Base-by-base conservation (phyloP, 2,113 vertebrate species). In the Globicephala melas region DNA sequence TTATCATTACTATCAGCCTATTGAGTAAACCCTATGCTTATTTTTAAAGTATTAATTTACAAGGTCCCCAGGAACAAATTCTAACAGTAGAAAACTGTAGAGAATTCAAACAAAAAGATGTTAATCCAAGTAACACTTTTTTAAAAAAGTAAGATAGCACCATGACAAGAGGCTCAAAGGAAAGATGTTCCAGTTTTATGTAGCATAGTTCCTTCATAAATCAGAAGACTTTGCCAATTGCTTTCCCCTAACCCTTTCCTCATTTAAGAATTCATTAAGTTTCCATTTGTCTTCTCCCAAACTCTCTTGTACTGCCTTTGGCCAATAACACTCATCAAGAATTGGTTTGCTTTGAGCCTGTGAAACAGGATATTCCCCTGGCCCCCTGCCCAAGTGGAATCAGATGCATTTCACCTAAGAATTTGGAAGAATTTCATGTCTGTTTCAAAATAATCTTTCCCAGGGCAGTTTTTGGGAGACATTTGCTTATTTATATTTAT, bases 281-380 rank as follows among this genome's bases (percentile, higher is more conserved):
- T 83, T 95, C 74, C 63, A 68, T 41, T 91, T 95, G 96, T 67
- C 65, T 94, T 92, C 77, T 77, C 77, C 86, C 86, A 92, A 41
- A 15, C 8, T 25, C n/a, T 89, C 65, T 70, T 89, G 44, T 79
- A 86, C 55, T 33, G 95, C 31, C 73, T 89, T 92, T 96, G 94
- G 89, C 86, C 92, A 91, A 44, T 58, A 98, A 92, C 38, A 44
- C 53, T 89, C 86, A 89, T 92, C 80, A 88, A 86, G 44, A 93
- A 71, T 83, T 70, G 65, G 38, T 86, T 95, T 77, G 26, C 38
- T 47, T 13, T 28, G 36, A 85, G 17, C 33, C 38, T 62, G 36
- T 89, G 31, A 77, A 79, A 86, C 12, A 71, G 2, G 1, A 81
- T 47, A 53, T 50, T 96, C 18, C 53, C 50, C 8, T 26, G 47